These are phyloP conservation scores for Ernsta delagoae DNA, from an alignment of 2,888 invertebrate species.

Conservation along the genomic window DNA sequence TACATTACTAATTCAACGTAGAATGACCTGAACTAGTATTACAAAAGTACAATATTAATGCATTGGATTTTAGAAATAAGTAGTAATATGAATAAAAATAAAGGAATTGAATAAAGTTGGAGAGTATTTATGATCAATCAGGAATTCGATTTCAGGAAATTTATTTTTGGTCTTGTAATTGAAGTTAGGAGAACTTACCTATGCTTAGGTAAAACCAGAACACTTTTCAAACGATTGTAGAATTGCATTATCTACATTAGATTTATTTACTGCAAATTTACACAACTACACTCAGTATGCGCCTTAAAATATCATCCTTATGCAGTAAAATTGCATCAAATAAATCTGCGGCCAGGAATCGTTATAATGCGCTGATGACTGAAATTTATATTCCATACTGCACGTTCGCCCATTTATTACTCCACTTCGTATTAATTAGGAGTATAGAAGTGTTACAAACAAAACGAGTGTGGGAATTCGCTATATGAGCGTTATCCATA, in stretches of 20 bases:
- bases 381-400: slow-evolving; percentile 47
- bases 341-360: slow-evolving; percentile 29
- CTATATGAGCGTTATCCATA: slow-evolving; percentile 58
- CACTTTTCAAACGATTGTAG: no score
- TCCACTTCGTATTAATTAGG: slow-evolving; percentile 55
- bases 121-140: no score
- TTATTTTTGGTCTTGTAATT: no score
- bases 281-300: slow-evolving; percentile 10
- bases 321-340: slow-evolving; percentile 35
- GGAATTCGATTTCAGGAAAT: no score
- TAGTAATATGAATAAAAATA: neutral
- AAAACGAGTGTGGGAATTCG: slow-evolving; percentile 73
- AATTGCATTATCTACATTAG: no score
- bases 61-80: neutral
- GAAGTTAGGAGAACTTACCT: no score
- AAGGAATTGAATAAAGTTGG: no score
- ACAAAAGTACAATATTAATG: neutral
- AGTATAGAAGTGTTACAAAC: slow-evolving; percentile 54
- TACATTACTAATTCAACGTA: slow-evolving; percentile 27
- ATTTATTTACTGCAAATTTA: slow-evolving; percentile 3
- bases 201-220: no score
- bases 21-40: slow-evolving; percentile 16
- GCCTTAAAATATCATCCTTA: slow-evolving; percentile 10
- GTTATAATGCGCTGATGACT: slow-evolving; percentile 42
- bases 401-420: slow-evolving; percentile 45